These are phyloP conservation scores for Thaleichthys pacificus DNA, from an alignment of 2,797 vertebrate species.

Conservation along the genomic window DNA sequence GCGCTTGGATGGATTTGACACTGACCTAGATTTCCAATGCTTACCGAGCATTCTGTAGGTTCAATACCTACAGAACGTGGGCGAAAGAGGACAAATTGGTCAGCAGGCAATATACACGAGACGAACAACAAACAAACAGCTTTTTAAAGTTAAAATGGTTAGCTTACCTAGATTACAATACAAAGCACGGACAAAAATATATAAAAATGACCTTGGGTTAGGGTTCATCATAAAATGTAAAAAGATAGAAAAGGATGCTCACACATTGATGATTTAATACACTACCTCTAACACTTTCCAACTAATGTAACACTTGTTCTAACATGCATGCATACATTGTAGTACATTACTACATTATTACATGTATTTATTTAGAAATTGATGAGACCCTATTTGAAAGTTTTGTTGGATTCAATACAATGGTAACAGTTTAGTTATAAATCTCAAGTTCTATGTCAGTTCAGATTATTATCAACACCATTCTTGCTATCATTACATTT, in stretches of 20 bases:
- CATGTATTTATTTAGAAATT: neutral
- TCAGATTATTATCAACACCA: neutral
- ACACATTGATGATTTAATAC: neutral
- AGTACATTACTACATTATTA: neutral
- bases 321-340: neutral
- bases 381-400: neutral
- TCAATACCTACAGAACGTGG: neutral
- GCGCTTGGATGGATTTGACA: constrained; percentile 16
- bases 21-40: neutral
- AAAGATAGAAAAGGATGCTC: neutral
- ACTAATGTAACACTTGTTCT: neutral
- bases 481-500: neutral
- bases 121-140: neutral
- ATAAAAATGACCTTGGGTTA: neutral
- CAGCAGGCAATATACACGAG: neutral
- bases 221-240: neutral
- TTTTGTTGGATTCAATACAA: neutral
- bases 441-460: neutral
- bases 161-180: too few relatives aligned
- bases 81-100: neutral
- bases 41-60: neutral
- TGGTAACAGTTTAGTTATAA: neutral
- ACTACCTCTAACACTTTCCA: neutral
- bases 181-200: neutral
- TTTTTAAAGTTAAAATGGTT: neutral